Evolutionary conservation across 1,140 invertebrate species (phyloP).

Genomic region (Heterodera schachtii): DNA sequence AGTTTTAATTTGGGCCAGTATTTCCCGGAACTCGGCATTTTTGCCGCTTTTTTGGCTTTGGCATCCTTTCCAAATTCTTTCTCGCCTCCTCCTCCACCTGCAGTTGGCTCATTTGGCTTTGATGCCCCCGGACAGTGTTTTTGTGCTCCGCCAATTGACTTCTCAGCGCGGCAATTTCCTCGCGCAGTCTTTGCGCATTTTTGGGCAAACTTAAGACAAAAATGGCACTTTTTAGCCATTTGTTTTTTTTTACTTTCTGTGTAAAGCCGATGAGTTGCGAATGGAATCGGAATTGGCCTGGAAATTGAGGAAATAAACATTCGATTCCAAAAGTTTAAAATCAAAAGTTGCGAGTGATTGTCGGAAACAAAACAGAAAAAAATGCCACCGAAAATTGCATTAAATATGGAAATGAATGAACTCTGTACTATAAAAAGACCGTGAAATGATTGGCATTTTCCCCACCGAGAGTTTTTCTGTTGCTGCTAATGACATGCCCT

Average conservation of each 20-base stretch:
- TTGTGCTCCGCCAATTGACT: conserved; percentile 46
- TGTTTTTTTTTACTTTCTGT: conserved; percentile 14
- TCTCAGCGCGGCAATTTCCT: conserved; percentile 45
- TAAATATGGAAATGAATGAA: too few relatives aligned
- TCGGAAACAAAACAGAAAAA: too few relatives aligned
- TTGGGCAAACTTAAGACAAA: conserved; percentile 6
- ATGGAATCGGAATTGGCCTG: not conserved
- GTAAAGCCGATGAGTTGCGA: not conserved
- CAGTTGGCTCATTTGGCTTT: conserved; percentile 46
- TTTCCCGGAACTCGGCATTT: not conserved
- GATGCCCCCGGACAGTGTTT: conserved; percentile 43
- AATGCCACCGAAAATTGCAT: too few relatives aligned
- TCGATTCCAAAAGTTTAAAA: too few relatives aligned
- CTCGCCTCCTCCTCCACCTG: conserved; percentile 41
- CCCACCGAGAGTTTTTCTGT: too few relatives aligned
- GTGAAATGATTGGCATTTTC: too few relatives aligned
- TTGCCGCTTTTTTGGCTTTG: conserved; percentile 7
- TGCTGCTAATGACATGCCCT: not conserved
- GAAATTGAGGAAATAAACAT: not conserved
- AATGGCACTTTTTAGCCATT: not conserved
- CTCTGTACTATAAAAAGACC: too few relatives aligned
- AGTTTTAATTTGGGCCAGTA: not conserved
- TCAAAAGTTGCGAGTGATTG: too few relatives aligned
- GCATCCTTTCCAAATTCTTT: not conserved
- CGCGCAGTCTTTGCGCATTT: conserved; percentile 37